Percentiles rank a stretch among this genome's conserved stretches.
These are phyloP conservation scores for Karalla daura DNA, from an alignment of 2,797 vertebrate species.

Conservation along the genomic window DNA sequence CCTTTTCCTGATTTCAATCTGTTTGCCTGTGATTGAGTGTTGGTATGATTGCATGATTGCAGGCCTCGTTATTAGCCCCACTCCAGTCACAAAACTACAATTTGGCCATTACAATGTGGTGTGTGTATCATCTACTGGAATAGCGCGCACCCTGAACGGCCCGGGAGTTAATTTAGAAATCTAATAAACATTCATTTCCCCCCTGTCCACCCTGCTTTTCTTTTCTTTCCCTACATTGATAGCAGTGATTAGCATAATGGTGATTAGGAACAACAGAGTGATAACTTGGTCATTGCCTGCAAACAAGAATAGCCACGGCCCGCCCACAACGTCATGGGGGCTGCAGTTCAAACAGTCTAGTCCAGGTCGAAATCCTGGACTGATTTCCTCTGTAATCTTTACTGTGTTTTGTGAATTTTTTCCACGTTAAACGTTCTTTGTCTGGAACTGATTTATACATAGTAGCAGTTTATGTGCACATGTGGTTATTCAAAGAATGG, in stretches of 20 bases:
- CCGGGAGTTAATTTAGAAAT: slow-evolving; percentile 38
- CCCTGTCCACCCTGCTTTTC: slow-evolving; percentile 10
- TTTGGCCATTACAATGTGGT: slow-evolving; percentile 42
- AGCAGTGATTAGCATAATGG: slow-evolving; percentile 49
- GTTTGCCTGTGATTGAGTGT: slow-evolving; percentile 1
- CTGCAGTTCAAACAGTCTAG: slow-evolving; percentile 1
- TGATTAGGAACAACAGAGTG: slow-evolving; percentile 63
- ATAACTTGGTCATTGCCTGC: slow-evolving; percentile 23
- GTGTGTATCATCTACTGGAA: slow-evolving; percentile 43
- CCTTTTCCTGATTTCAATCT: neutral
- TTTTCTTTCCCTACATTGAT: slow-evolving; percentile 19
- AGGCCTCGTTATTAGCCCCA: slow-evolving; percentile 39
- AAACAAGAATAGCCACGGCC: slow-evolving; percentile 25
- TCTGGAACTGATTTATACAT: no score
- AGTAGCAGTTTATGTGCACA: no score
- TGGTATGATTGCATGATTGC: slow-evolving; percentile 16
- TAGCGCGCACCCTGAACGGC: slow-evolving; percentile 2
- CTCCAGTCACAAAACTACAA: slow-evolving; percentile 45
- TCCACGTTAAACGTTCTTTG: no score
- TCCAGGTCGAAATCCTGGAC: neutral
- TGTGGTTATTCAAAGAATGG: no score
- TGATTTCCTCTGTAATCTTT: neutral
- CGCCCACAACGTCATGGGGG: neutral
- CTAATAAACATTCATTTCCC: slow-evolving; percentile 39
- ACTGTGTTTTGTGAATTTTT: neutral